A percentile compares a stretch with the other conserved stretches of the same genome.
These are phyloP conservation scores for Cryptosula pallasiana DNA, from an alignment of 2,888 invertebrate genomes.

Conservation along the genomic window DNA sequence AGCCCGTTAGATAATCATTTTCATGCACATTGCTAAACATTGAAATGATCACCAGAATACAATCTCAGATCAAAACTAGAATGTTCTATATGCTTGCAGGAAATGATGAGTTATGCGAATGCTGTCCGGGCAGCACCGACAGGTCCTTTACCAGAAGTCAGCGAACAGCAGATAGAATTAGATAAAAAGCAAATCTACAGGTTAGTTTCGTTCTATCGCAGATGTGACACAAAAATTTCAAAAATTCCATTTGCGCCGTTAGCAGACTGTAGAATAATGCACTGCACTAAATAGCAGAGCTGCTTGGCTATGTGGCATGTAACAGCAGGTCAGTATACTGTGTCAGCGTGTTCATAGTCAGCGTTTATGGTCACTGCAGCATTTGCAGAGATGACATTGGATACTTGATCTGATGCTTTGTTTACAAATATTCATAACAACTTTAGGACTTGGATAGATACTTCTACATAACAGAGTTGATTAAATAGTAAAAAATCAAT, in stretches of 20 bases:
- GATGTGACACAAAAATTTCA: too few species aligned
- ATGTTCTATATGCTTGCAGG: not conserved
- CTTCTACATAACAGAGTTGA: too few species aligned
- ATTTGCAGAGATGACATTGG: conserved; percentile 2
- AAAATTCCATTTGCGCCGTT: too few species aligned
- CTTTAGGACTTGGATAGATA: too few species aligned
- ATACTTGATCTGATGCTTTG: not conserved
- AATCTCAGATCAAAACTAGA: too few species aligned
- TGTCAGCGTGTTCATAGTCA: not conserved
- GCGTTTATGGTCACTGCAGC: too few species aligned
- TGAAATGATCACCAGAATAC: too few species aligned
- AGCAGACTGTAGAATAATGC: not conserved
- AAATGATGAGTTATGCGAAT: conserved; percentile 7
- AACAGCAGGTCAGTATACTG: conserved; percentile 2
- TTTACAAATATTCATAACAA: not conserved
- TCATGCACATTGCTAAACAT: too few species aligned
- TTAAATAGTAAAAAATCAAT: too few species aligned
- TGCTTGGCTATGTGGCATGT: not conserved
- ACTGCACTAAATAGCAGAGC: not conserved
- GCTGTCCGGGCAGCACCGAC: not conserved
- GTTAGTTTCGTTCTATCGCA: too few species aligned
- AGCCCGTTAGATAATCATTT: too few species aligned
- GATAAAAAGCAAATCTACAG: conserved; percentile 10
- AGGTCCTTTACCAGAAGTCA: conserved; percentile 7
- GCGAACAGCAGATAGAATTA: conserved; percentile 14